phyloP scores from a whole-genome alignment of 1,140 invertebrate species.

The Solen grandis region DNA sequence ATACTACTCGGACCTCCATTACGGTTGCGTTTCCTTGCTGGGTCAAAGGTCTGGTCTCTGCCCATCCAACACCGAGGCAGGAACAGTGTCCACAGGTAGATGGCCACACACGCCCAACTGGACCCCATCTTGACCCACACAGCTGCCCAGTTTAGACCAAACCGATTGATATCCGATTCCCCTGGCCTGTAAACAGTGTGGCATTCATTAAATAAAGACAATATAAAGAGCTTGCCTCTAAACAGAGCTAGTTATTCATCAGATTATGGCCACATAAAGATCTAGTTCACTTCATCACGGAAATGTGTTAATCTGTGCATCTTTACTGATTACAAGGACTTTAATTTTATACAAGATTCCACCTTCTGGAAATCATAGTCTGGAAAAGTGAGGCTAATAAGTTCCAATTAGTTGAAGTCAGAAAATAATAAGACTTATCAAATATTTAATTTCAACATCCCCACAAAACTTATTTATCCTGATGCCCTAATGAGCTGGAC shows the following conservation, averaged over 20 bases:
- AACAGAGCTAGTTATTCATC: neutral
- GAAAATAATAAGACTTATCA: too few relatives aligned
- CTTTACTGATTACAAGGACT: too few relatives aligned
- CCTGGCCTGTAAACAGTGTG: constrained; percentile 66
- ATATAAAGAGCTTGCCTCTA: neutral
- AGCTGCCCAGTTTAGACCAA: constrained; percentile 83
- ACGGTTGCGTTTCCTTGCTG: neutral
- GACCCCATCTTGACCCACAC: constrained; percentile 99
- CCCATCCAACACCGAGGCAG: constrained; percentile 94
- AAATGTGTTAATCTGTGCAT: too few relatives aligned
- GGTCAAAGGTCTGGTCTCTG: constrained; percentile 87
- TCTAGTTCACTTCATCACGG: too few relatives aligned
- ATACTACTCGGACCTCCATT: constrained; percentile 5
- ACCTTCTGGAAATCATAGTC: too few relatives aligned
- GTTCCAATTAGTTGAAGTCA: too few relatives aligned
- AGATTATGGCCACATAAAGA: neutral
- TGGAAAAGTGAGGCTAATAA: too few relatives aligned
- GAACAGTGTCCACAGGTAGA: constrained; percentile 96
- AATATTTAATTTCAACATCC: too few relatives aligned
- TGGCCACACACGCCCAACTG: constrained; percentile 94
- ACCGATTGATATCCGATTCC: constrained; percentile 72
- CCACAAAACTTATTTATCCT: too few relatives aligned
- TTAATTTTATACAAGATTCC: too few relatives aligned
- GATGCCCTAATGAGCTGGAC: too few relatives aligned
- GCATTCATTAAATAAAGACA: neutral